phyloP scores from a whole-genome alignment of 1,140 invertebrate species.

The Drosophila repleta region DNA sequence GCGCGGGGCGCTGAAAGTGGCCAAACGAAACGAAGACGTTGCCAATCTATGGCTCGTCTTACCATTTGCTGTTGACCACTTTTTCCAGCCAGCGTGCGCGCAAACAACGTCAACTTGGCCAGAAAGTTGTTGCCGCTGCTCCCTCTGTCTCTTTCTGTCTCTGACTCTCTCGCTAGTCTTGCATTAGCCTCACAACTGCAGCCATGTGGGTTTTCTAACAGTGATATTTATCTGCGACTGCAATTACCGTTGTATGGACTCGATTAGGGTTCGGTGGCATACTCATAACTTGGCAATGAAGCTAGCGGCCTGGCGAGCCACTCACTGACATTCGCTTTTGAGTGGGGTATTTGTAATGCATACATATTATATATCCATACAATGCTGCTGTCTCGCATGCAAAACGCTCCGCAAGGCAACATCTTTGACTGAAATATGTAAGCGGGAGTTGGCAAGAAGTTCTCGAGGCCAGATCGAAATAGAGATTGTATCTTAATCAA shows the following conservation, averaged over 20 bases:
- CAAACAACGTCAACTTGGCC: constrained; percentile 64
- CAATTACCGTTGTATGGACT: constrained; percentile 79
- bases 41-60: constrained; percentile 70
- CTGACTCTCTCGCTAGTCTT: neutral
- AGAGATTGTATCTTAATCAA: neutral
- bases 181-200: constrained; percentile 13
- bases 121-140: constrained; percentile 56
- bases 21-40: constrained; percentile 36
- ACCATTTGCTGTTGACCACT: constrained; percentile 72
- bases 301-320: constrained; percentile 8
- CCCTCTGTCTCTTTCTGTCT: neutral
- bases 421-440: constrained; percentile 2
- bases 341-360: constrained; percentile 14
- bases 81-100: constrained; percentile 47
- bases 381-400: neutral
- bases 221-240: constrained; percentile 77
- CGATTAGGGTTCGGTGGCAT: constrained; percentile 74
- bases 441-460: too few species aligned
- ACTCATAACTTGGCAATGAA: constrained; percentile 67
- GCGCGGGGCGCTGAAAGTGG: neutral
- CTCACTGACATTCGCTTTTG: constrained; percentile 28
- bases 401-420: neutral
- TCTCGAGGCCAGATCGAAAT: neutral
- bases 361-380: constrained; percentile 22
- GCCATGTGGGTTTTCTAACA: constrained; percentile 78